These are phyloP conservation scores for Aleiodes sp. DNA, from an alignment of 1,140 invertebrate genomes.

Conservation along the genomic window DNA sequence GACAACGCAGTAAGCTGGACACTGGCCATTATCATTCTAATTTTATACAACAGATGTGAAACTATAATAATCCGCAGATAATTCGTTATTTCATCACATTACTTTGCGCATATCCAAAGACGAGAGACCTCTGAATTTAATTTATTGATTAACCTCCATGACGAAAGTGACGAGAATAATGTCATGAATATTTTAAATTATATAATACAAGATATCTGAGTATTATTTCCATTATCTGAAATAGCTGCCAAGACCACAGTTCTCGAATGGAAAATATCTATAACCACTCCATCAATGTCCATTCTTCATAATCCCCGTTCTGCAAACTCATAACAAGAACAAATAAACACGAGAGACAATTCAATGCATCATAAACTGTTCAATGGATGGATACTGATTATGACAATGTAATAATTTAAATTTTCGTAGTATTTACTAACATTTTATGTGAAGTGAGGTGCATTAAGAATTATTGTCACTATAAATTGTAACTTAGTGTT, in stretches of 20 bases:
- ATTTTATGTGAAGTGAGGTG: background rate
- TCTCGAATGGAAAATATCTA: background rate
- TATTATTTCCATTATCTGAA: too few species aligned
- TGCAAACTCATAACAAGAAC: background rate
- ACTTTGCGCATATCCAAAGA: too few species aligned
- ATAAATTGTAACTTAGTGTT: slow-evolving; percentile 8
- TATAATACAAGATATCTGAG: too few species aligned
- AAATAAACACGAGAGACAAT: background rate
- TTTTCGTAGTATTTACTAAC: background rate
- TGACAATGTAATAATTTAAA: slow-evolving; percentile 1
- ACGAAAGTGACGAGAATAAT: background rate
- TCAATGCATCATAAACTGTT: background rate
- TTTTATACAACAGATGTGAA: slow-evolving; percentile 1
- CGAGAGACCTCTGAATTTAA: too few species aligned
- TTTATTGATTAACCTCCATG: background rate
- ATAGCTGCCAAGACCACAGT: background rate
- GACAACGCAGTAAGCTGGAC: slow-evolving; percentile 34
- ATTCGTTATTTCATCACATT: too few species aligned
- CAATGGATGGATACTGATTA: background rate
- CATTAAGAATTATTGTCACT: slow-evolving; percentile 3
- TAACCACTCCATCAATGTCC: slow-evolving; percentile 1
- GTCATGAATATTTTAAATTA: too few species aligned
- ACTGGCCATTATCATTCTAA: slow-evolving; percentile 29
- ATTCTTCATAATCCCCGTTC: background rate
- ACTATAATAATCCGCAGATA: too few species aligned